A percentile compares a stretch with the other conserved stretches of the same genome.
Evolutionary conservation across 2,113 vertebrate species (phyloP).

Genomic region (Cyprinodon variegatus): DNA sequence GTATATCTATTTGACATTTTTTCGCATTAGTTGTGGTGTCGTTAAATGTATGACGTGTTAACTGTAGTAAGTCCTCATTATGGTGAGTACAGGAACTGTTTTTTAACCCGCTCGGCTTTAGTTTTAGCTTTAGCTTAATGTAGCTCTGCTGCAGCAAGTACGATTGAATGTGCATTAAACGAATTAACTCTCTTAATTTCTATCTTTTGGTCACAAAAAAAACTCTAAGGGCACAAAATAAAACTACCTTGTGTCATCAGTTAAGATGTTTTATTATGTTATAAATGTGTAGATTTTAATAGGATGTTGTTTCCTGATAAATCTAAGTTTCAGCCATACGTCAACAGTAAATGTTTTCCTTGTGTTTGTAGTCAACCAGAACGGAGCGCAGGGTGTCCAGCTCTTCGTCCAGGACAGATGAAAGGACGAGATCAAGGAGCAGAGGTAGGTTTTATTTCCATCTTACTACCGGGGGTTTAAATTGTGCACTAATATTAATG

Average conservation of each 20-base stretch:
- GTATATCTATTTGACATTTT: not conserved
- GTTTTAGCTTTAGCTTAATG: slow-evolving; percentile 31
- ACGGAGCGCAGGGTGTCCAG: slow-evolving; percentile 67
- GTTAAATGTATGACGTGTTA: not conserved
- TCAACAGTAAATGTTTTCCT: not conserved
- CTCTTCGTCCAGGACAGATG: slow-evolving; percentile 66
- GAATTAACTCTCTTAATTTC: not conserved
- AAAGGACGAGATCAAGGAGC: slow-evolving; percentile 71
- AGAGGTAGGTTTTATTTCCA: slow-evolving; percentile 50
- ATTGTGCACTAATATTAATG: not conserved
- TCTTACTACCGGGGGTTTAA: not conserved
- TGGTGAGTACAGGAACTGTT: slow-evolving; percentile 60
- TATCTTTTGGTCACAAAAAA: not conserved
- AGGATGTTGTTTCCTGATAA: not conserved
- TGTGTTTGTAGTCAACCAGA: slow-evolving; percentile 67
- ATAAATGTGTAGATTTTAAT: not conserved
- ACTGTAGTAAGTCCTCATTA: slow-evolving; percentile 5
- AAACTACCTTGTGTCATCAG: not conserved
- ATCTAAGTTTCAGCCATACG: not conserved
- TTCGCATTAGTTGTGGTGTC: not conserved
- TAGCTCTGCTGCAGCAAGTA: not conserved
- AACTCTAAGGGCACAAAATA: not conserved
- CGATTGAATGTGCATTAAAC: not conserved
- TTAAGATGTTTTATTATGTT: not conserved
- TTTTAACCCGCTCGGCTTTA: accelerated